Percentiles rank a stretch among this genome's conserved stretches.
Evolutionary conservation across 2,113 vertebrate species (phyloP).

Genomic region (Mormyrus iriodes): DNA sequence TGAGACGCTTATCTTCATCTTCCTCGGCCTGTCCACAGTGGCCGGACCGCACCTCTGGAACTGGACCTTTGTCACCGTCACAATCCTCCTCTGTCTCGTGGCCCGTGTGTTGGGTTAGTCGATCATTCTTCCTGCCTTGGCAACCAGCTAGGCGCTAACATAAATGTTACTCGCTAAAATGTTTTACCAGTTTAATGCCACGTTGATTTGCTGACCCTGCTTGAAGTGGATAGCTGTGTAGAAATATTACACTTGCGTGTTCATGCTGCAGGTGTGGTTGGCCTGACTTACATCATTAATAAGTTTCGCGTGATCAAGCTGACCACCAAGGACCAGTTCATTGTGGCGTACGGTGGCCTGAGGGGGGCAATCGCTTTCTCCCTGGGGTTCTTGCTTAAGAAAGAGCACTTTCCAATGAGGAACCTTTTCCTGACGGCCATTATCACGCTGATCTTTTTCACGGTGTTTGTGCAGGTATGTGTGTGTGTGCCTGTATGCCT

Average conservation of each 20-base stretch:
- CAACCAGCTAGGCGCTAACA: background rate
- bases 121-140: background rate
- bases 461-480: conserved; percentile 88
- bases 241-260: background rate
- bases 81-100: conserved; percentile 82
- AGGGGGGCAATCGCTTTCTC: conserved; percentile 97
- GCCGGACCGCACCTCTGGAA: conserved; percentile 84
- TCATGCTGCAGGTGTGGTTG: conserved; percentile 74
- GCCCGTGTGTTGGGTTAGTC: conserved; percentile 80
- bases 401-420: conserved; percentile 64
- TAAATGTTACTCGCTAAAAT: background rate
- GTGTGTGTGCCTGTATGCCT: background rate
- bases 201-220: background rate
- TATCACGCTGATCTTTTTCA: conserved; percentile 97
- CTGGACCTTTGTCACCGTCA: conserved; percentile 89
- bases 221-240: background rate
- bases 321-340: conserved; percentile 96
- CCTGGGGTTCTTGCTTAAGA: conserved; percentile 77
- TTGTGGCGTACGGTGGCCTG: conserved; percentile 90
- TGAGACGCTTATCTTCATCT: conserved; percentile 96
- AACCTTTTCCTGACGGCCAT: conserved; percentile 92
- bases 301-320: conserved; percentile 95
- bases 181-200: background rate
- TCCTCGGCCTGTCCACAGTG: conserved; percentile 89
- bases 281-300: conserved; percentile 89